Conservation (phyloP, 2,797 vertebrate genomes). For the Xenopus petersii region DNA sequence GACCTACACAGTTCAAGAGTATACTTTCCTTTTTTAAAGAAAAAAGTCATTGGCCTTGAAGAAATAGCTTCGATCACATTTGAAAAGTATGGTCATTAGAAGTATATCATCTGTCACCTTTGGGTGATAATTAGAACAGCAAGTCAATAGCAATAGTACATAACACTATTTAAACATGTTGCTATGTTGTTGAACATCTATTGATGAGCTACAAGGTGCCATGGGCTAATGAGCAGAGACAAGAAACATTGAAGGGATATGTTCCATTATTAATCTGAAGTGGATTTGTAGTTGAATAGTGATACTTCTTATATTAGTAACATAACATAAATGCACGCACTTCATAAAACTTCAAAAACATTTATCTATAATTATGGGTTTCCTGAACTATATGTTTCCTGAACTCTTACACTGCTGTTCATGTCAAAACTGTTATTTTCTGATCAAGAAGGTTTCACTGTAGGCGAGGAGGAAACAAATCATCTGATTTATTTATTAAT, state of each 20-base stretch:
- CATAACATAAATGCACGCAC: neutral
- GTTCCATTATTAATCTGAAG: conserved; percentile 74
- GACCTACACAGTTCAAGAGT: too few relatives aligned
- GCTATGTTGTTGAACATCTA: conserved; percentile 73
- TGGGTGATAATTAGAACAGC: conserved; percentile 74
- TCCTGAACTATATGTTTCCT: too few relatives aligned
- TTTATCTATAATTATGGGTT: neutral
- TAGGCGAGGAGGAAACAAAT: too few relatives aligned
- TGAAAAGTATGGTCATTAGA: conserved; percentile 67
- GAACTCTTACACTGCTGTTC: too few relatives aligned
- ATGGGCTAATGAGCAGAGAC: conserved; percentile 69
- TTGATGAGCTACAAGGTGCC: conserved; percentile 72
- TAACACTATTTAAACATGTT: conserved; percentile 73
- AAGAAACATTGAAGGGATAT: conserved; percentile 61
- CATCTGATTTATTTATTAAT: too few relatives aligned
- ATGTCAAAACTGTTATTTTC: too few relatives aligned
- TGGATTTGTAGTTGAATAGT: conserved; percentile 57
- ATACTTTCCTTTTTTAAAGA: neutral
- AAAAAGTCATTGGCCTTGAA: neutral
- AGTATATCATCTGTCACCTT: conserved; percentile 72
- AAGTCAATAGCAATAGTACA: conserved; percentile 75
- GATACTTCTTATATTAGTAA: conserved; percentile 60
- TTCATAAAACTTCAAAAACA: neutral
- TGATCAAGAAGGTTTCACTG: too few relatives aligned
- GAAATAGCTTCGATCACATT: conserved; percentile 54